These are phyloP conservation scores for Drosophila prostipennis DNA, from an alignment of 2,888 invertebrate genomes.

Conservation along the genomic window DNA sequence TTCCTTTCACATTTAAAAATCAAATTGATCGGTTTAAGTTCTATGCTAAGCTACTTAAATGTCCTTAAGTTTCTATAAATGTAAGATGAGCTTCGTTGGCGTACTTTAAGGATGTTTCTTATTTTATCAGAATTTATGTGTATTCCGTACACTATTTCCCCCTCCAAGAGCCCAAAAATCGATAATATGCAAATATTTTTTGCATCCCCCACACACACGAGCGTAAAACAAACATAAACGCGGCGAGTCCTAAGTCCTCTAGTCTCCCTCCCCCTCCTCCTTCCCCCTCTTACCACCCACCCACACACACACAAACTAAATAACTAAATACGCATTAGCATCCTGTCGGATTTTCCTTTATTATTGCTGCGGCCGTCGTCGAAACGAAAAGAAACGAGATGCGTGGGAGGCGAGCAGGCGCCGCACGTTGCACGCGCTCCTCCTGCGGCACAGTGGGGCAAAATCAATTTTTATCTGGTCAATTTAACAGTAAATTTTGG, in stretches of 20 bases:
- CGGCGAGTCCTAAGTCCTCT: constrained; percentile 36
- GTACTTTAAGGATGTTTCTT: constrained; percentile 13
- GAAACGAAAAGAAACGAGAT: constrained; percentile 43
- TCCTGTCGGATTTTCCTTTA: constrained; percentile 77
- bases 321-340: constrained; percentile 80
- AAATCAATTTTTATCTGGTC: background rate
- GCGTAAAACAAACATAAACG: constrained; percentile 64
- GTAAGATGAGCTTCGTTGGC: constrained; percentile 24
- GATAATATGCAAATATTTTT: constrained; percentile 74
- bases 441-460: constrained; percentile 20
- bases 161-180: constrained; percentile 51
- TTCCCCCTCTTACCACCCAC: constrained; percentile 27
- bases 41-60: constrained; percentile 53
- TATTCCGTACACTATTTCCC: constrained; percentile 10
- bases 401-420: constrained; percentile 35
- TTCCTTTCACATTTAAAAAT: constrained; percentile 53
- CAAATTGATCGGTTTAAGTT: constrained; percentile 58
- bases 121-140: constrained; percentile 22
- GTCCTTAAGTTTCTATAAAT: constrained; percentile 31
- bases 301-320: constrained; percentile 61
- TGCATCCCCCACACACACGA: constrained; percentile 31
- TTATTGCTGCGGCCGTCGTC: constrained; percentile 65
- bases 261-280: constrained; percentile 4
- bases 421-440: constrained; percentile 34
- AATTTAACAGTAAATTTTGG: no score